Percentiles rank a stretch among this genome's conserved stretches.
These are phyloP conservation scores for Zaprionus nigranus DNA, from an alignment of 1,140 invertebrate genomes.

Conservation along the genomic window DNA sequence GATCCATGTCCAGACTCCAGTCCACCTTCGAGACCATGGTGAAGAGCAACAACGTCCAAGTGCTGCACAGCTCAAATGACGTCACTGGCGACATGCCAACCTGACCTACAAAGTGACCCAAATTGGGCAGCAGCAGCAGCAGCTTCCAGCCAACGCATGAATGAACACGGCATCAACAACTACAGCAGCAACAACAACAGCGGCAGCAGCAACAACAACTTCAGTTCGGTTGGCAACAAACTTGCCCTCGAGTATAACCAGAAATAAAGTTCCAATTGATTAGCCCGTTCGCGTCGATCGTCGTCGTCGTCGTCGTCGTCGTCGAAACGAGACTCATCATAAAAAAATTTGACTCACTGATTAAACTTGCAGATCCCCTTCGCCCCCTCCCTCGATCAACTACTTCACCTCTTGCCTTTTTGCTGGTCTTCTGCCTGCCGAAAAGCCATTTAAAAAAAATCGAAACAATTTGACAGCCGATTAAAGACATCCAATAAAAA, in stretches of 20 bases:
- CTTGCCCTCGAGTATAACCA: constrained; percentile 44
- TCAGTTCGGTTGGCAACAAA: constrained; percentile 40
- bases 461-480: constrained; percentile 34
- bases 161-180: constrained; percentile 12
- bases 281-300: constrained; percentile 31
- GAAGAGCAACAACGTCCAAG: not conserved
- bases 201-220: constrained; percentile 5
- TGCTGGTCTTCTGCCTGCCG: not conserved
- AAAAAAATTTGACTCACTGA: constrained; percentile 51
- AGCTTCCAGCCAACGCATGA: constrained; percentile 37
- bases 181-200: not conserved
- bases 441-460: constrained; percentile 15
- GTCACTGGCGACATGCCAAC: constrained; percentile 51
- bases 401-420: not conserved
- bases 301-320: not conserved
- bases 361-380: not conserved
- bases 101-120: constrained; percentile 61
- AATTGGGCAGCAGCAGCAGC: constrained; percentile 15
- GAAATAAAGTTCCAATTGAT: constrained; percentile 48
- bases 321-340: constrained; percentile 41
- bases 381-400: not conserved
- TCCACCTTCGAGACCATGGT: not conserved
- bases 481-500: not conserved
- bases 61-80: constrained; percentile 55
- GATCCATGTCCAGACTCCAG: constrained; percentile 2